These are phyloP conservation scores for Eilema griseolum DNA, from an alignment of 2,888 invertebrate species.

Conservation along the genomic window DNA sequence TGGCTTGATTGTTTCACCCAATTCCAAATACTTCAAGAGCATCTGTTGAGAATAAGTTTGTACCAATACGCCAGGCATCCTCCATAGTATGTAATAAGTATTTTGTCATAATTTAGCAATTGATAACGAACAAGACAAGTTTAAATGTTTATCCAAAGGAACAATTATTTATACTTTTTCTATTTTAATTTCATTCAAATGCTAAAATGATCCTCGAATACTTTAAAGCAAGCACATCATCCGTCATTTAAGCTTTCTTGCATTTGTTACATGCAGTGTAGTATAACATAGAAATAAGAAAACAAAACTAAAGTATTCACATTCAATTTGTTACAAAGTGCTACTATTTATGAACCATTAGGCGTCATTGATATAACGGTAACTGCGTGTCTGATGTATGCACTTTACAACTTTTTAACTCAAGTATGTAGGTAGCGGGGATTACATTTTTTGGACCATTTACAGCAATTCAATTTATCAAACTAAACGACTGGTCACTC, in stretches of 20 bases:
- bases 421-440: neutral
- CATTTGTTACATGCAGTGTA: neutral
- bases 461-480: neutral
- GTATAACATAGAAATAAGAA: neutral
- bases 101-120: slow-evolving; percentile 43
- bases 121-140: slow-evolving; percentile 22
- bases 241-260: slow-evolving; percentile 15
- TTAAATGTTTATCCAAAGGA: slow-evolving; percentile 33
- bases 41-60: slow-evolving; percentile 33
- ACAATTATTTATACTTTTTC: slow-evolving; percentile 23
- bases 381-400: slow-evolving; percentile 13
- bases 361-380: slow-evolving; percentile 8
- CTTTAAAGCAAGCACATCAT: slow-evolving; percentile 14
- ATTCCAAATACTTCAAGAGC: slow-evolving; percentile 23
- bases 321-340: slow-evolving; percentile 20
- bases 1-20: slow-evolving; percentile 31
- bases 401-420: slow-evolving; percentile 22
- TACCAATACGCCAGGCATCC: slow-evolving; percentile 5
- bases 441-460: neutral
- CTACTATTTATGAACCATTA: slow-evolving; percentile 18
- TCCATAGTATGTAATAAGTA: slow-evolving; percentile 27
- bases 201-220: slow-evolving; percentile 19
- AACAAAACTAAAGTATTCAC: slow-evolving; percentile 9
- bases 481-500: neutral
- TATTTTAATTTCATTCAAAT: slow-evolving; percentile 32